Evolutionary conservation across 2,113 vertebrate genomes (phyloP), one percentile per base, ranked within the genome.

Genomic region (Alosa alosa): DNA sequence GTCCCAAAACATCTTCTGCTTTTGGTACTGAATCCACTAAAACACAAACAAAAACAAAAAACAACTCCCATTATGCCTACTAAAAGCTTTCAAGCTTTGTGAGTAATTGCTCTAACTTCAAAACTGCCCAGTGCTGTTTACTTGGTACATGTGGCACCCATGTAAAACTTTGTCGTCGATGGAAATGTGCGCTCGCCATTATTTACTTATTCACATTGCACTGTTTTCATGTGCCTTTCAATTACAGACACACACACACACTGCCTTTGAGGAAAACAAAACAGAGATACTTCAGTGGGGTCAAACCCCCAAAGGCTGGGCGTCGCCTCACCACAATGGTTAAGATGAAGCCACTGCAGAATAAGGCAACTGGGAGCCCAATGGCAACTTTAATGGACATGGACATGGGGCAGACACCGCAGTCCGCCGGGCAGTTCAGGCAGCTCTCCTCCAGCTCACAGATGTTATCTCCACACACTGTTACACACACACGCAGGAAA

Each of bases 1-100:
- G 85, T 95, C 95, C 94, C 95, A 95, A 88, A 96, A 93, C 95
- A 96, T 94, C 90, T 94, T 95, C 90, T 94, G 95, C 88, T 96
- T 96, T 87, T 96, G 95, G 89, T 96, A 96, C 86, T 95, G 95
- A 50, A 96, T 90, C 94, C 94, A 95, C 95, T 96, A 84, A 11
- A 85, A 45, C n/a, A 82, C 64, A 84, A 72, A 72, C 64, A 72
- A 7, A 25, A 44, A 49, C 47, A 49, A 49, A 13, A 72, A 25
- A 31, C 64, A 72, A 13, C 10, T 78, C 36, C 31, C 64, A 72
- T 11, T 36, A 39, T 36, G 11, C 31, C 72, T 36, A 41, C 72
- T 36, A 36, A 39, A 78, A 11, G 3, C 64, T 72, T 72, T 72
- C 64, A 72, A 39, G 36, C 39, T 17, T 78, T 39, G 25, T 78